Conservation (phyloP, 2,797 vertebrate genomes). For the Sebastes cheni region DNA sequence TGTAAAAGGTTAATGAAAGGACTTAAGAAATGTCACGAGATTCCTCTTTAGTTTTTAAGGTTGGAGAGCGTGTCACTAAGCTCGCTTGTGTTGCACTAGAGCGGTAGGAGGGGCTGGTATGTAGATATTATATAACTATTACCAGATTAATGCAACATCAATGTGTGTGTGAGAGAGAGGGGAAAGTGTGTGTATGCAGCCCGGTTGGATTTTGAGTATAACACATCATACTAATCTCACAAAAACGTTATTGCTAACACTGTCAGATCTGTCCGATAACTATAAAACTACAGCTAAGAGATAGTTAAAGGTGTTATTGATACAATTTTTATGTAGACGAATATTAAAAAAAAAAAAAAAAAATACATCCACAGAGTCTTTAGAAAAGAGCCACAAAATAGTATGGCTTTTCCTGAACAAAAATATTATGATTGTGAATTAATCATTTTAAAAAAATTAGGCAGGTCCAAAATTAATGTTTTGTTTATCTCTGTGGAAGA, state of each 20-base stretch:
- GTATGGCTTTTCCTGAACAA: too few relatives aligned
- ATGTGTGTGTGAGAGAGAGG: background rate
- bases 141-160: constrained; percentile 44
- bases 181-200: background rate
- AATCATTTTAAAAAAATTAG: too few relatives aligned
- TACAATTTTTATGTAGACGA: too few relatives aligned
- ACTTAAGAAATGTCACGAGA: constrained; percentile 38
- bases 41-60: constrained; percentile 41
- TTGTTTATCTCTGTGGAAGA: too few relatives aligned
- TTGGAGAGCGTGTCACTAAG: constrained; percentile 36
- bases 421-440: too few relatives aligned
- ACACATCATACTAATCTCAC: background rate
- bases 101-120: constrained; percentile 10
- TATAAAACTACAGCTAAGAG: background rate
- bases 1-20: constrained; percentile 6
- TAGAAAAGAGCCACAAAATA: too few relatives aligned
- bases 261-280: too few relatives aligned
- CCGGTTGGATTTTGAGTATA: background rate
- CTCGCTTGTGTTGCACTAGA: constrained; percentile 23
- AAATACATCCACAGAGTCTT: too few relatives aligned
- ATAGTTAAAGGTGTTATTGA: background rate
- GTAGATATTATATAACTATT: constrained; percentile 50
- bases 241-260: background rate
- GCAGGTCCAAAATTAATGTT: too few relatives aligned
- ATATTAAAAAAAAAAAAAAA: too few relatives aligned